Conservation (phyloP, 2,113 vertebrate genomes). For the Carollia perspicillata region DNA sequence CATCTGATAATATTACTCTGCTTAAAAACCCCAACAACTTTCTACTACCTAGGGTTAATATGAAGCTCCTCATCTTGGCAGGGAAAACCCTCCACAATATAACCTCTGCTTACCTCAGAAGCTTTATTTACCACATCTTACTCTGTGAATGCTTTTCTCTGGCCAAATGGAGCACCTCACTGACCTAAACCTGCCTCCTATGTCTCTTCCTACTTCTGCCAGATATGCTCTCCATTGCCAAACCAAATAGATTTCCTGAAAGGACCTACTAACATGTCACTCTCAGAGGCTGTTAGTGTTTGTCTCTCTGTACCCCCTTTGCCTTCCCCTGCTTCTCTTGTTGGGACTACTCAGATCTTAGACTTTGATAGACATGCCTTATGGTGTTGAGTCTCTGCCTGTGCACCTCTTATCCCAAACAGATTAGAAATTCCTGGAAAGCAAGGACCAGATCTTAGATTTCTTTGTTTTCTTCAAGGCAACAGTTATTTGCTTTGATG, state of each 20-base stretch:
- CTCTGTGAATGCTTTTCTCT: background rate
- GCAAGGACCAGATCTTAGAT: background rate
- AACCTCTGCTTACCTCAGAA: background rate
- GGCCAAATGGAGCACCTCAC: background rate
- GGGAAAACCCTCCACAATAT: background rate
- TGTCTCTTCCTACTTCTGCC: background rate
- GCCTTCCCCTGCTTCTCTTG: background rate
- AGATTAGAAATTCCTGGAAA: background rate
- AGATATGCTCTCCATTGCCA: background rate
- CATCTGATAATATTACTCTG: background rate
- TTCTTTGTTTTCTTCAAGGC: constrained; percentile 10
- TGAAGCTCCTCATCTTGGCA: background rate
- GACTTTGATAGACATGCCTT: background rate
- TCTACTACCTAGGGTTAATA: background rate
- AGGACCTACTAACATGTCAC: background rate
- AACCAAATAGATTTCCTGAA: background rate
- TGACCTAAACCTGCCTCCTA: background rate
- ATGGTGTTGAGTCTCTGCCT: background rate
- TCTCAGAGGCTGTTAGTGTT: background rate
- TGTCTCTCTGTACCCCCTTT: background rate
- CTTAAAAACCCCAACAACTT: background rate
- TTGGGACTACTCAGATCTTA: constrained; percentile 23
- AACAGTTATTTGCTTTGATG: background rate
- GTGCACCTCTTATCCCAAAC: background rate
- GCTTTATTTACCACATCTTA: background rate